phyloP scores from a whole-genome alignment of 2,113 vertebrate genomes.

The Phoenicopterus ruber region DNA sequence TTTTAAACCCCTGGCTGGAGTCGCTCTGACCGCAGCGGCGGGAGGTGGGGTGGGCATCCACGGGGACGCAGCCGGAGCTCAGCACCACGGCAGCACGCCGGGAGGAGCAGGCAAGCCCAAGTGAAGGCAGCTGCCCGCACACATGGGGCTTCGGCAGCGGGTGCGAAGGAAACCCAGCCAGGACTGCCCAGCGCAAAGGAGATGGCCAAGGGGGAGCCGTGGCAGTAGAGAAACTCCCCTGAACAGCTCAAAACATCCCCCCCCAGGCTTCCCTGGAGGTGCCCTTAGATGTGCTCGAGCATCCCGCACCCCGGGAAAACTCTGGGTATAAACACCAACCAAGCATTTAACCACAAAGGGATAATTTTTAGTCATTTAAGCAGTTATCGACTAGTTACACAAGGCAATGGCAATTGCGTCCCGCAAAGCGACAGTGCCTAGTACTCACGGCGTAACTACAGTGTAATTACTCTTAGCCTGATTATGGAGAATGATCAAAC shows the following conservation, averaged over 20 bases:
- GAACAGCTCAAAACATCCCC: not conserved
- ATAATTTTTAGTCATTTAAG: not conserved
- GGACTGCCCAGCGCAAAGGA: not conserved
- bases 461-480: not conserved
- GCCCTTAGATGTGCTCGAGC: not conserved
- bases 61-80: not conserved
- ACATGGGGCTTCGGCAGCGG: rapidly evolving
- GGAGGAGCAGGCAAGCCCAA: not conserved
- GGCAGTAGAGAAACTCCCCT: not conserved
- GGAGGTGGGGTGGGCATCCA: not conserved
- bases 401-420: not conserved
- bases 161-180: not conserved
- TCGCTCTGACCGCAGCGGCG: rapidly evolving
- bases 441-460: not conserved
- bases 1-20: not conserved
- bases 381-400: not conserved
- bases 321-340: not conserved
- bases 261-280: not conserved
- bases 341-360: not conserved
- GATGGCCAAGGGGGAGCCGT: not conserved
- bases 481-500: not conserved
- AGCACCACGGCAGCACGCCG: not conserved
- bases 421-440: not conserved
- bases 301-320: not conserved
- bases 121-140: not conserved